Conservation (phyloP, 2,113 vertebrate genomes). For the Odocoileus virginianus region DNA sequence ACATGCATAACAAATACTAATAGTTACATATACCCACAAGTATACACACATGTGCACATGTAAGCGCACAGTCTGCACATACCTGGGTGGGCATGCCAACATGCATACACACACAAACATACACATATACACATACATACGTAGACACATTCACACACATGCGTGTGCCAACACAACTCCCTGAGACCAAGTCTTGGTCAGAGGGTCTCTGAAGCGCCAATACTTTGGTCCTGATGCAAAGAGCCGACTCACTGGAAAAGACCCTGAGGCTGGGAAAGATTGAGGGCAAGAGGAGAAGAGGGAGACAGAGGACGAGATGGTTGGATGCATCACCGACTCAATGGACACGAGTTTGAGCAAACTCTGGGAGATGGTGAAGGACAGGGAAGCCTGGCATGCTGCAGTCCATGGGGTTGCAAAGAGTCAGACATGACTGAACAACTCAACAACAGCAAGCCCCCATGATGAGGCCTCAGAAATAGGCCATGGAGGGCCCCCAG, state of each 20-base stretch:
- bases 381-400: not conserved
- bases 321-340: not conserved
- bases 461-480: not conserved
- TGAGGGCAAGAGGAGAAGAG: not conserved
- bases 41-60: not conserved
- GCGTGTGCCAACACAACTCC: not conserved
- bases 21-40: not conserved
- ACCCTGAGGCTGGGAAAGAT: not conserved
- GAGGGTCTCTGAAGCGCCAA: not conserved
- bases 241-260: not conserved
- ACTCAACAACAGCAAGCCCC: not conserved
- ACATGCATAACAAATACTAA: not conserved
- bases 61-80: too few species aligned
- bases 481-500: not conserved
- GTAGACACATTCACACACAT: fast-evolving
- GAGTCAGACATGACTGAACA: not conserved
- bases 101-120: not conserved
- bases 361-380: not conserved
- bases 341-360: not conserved
- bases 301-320: not conserved
- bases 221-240: not conserved
- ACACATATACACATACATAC: not conserved
- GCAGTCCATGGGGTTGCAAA: not conserved
- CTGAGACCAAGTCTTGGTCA: not conserved
- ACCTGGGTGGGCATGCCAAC: too few species aligned